phyloP scores from a whole-genome alignment of 2,888 invertebrate genomes.

The Diogma glabrata region DNA sequence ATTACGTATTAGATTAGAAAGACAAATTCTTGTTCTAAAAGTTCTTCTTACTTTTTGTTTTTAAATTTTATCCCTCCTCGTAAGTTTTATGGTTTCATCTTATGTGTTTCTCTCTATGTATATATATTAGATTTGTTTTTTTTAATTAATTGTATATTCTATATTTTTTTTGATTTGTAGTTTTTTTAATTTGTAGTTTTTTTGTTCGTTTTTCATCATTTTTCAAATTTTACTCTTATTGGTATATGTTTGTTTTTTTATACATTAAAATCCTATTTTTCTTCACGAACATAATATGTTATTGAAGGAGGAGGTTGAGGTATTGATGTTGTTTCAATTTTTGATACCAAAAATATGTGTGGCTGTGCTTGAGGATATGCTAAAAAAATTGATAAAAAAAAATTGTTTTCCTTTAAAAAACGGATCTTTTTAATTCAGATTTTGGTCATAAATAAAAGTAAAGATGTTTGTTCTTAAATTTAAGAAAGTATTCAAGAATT shows the following conservation, averaged over 20 bases:
- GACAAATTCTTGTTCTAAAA: no score
- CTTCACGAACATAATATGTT: constrained; percentile 8
- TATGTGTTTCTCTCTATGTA: background rate
- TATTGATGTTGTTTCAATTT: constrained; percentile 8
- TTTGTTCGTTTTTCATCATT: constrained; percentile 3
- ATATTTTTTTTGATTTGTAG: constrained; percentile 4
- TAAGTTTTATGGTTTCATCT: no score
- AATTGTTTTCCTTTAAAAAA: background rate
- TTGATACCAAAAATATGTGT: constrained; percentile 8
- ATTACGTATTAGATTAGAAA: no score
- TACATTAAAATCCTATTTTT: constrained; percentile 4
- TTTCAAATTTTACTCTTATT: constrained; percentile 2
- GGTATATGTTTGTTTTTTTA: constrained; percentile 6
- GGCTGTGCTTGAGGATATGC: constrained; percentile 9
- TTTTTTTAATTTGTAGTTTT: constrained; percentile 4
- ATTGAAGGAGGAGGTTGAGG: constrained; percentile 8
- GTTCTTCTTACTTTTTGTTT: no score
- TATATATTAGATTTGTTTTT: constrained; percentile 3
- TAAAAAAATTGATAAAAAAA: constrained; percentile 2
- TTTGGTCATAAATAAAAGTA: no score
- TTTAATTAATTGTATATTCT: constrained; percentile 8
- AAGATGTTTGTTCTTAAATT: no score
- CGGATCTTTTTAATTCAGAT: no score
- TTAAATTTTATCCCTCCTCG: no score
- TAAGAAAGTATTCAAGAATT: no score